Conservation (phyloP, 2,888 invertebrate genomes). For the Dryomyza anilis region DNA sequence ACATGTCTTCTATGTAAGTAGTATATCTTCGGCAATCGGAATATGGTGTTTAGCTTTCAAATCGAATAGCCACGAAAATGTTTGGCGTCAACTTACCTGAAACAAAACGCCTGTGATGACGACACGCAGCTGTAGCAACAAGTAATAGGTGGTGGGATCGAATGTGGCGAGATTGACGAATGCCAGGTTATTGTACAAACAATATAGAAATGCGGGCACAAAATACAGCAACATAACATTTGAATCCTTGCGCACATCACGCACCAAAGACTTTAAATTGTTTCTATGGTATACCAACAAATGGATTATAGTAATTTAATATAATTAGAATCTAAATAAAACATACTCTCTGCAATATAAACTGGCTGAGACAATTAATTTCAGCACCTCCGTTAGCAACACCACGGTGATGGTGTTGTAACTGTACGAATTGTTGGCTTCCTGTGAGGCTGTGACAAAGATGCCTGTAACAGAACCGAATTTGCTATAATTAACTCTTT, state of each 20-base stretch:
- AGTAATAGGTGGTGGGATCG: conserved; percentile 93
- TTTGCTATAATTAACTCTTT: background rate
- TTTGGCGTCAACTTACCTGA: conserved; percentile 78
- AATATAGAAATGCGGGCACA: conserved; percentile 89
- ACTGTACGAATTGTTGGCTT: conserved; percentile 76
- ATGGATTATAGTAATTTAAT: too few species aligned
- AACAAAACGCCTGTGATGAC: conserved; percentile 91
- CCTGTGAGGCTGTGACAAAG: conserved; percentile 88
- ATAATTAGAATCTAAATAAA: background rate
- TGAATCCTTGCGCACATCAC: conserved; percentile 65
- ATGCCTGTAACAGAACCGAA: conserved; percentile 71
- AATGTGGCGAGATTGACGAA: conserved; percentile 89
- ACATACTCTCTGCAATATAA: conserved; percentile 76
- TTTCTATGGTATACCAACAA: too few species aligned
- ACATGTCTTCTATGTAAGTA: conserved; percentile 34
- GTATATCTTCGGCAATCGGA: too few species aligned
- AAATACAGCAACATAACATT: conserved; percentile 80
- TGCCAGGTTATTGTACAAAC: conserved; percentile 91
- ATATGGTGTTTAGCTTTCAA: too few species aligned
- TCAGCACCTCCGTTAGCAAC: conserved; percentile 83
- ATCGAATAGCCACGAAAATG: too few species aligned
- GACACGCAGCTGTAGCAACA: conserved; percentile 87
- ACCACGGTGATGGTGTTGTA: conserved; percentile 91
- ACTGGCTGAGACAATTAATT: conserved; percentile 73
- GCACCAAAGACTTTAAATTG: conserved; percentile 44